A percentile compares a stretch with the other conserved stretches of the same genome.
These are phyloP conservation scores for Drosophila borborema DNA, from an alignment of 2,888 invertebrate species.

Conservation along the genomic window DNA sequence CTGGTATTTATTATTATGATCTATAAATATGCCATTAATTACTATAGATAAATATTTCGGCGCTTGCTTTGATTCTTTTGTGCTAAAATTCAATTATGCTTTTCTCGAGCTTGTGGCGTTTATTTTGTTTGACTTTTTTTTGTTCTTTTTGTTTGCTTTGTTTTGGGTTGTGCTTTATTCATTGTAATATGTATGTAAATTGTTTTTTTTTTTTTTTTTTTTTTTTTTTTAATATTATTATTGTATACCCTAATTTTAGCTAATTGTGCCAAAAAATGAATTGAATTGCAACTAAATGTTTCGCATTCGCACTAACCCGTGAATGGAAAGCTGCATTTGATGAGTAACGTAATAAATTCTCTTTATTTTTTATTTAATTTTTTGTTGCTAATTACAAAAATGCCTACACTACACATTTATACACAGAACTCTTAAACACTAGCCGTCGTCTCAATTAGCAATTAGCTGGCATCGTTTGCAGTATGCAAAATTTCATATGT, in stretches of 20 bases:
- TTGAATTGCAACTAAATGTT: slow-evolving; percentile 60
- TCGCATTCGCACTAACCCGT: slow-evolving; percentile 15
- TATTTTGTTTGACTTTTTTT: slow-evolving; percentile 19
- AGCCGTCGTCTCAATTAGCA: slow-evolving; percentile 71
- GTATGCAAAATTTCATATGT: slow-evolving; percentile 22
- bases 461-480: slow-evolving; percentile 63
- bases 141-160: slow-evolving; percentile 19
- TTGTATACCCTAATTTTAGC: slow-evolving; percentile 58
- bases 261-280: slow-evolving; percentile 73
- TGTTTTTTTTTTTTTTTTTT: too few relatives aligned
- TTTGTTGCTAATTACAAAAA: slow-evolving; percentile 75
- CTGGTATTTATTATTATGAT: slow-evolving; percentile 72
- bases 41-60: slow-evolving; percentile 80
- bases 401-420: slow-evolving; percentile 78
- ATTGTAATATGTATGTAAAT: slow-evolving; percentile 21
- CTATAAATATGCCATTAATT: slow-evolving; percentile 76
- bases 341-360: slow-evolving; percentile 73
- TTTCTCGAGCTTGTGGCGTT: slow-evolving; percentile 41
- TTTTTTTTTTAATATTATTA: neutral
- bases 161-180: slow-evolving; percentile 28
- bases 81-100: slow-evolving; percentile 71
- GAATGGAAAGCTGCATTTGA: slow-evolving; percentile 21
- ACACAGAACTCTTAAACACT: slow-evolving; percentile 66
- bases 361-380: slow-evolving; percentile 11
- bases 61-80: slow-evolving; percentile 69